phyloP scores from a whole-genome alignment of 2,888 invertebrate species.

The Argyresthia goedartella region DNA sequence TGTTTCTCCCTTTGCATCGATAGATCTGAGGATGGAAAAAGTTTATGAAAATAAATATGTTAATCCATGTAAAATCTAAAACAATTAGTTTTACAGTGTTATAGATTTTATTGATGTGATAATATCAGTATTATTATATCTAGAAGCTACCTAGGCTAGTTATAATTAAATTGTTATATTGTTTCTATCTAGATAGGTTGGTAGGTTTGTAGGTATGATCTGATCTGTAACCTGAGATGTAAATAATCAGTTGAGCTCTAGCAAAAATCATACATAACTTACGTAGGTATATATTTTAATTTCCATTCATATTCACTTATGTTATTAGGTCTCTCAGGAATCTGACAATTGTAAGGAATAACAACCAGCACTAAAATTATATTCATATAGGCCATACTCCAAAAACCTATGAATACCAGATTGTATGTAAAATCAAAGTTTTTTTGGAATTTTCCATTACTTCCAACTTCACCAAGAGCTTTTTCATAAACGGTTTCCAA shows the following conservation, averaged over 20 bases:
- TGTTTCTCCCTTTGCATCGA: conserved; percentile 15
- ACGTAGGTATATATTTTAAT: conserved; percentile 32
- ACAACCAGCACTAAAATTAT: conserved; percentile 48
- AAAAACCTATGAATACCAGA: conserved; percentile 34
- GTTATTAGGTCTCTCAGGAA: conserved; percentile 36
- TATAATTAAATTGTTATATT: too few relatives aligned
- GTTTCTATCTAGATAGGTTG: too few relatives aligned
- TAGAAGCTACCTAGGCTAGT: too few relatives aligned
- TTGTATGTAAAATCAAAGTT: conserved; percentile 49
- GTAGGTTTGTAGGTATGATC: too few relatives aligned
- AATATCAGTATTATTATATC: too few relatives aligned
- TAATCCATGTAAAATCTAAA: too few relatives aligned
- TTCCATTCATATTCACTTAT: conserved; percentile 40
- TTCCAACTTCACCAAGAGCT: conserved; percentile 36
- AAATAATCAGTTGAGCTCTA: too few relatives aligned
- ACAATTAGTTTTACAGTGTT: too few relatives aligned
- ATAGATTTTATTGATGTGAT: too few relatives aligned
- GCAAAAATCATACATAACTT: conserved; percentile 16
- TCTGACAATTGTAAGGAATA: conserved; percentile 48
- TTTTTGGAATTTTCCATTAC: conserved; percentile 51
- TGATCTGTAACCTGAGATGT: too few relatives aligned
- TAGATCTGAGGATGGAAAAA: too few relatives aligned
- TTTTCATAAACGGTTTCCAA: conserved; percentile 10
- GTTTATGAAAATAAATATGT: too few relatives aligned
- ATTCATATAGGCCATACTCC: conserved; percentile 48